Conservation (phyloP, 2,888 invertebrate species). For the Agriopis aurantiaria region DNA sequence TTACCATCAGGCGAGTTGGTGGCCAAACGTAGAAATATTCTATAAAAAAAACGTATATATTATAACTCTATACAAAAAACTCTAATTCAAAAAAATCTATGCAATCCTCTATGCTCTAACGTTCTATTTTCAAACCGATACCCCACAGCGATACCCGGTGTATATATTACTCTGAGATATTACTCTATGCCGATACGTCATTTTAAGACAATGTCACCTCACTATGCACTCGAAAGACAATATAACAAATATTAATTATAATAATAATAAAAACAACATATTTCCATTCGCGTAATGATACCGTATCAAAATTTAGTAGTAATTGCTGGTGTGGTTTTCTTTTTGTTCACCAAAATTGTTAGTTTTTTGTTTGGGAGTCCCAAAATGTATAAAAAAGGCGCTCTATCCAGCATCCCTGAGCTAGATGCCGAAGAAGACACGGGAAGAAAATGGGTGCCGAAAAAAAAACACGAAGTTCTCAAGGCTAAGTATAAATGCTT, state of each 20-base stretch:
- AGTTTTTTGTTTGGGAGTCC: constrained; percentile 43
- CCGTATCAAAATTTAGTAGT: constrained; percentile 71
- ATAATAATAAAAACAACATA: constrained; percentile 20
- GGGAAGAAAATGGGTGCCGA: constrained; percentile 74
- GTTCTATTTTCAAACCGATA: constrained; percentile 20
- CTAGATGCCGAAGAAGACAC: constrained; percentile 63
- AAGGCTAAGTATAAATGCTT: constrained; percentile 81
- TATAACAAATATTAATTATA: constrained; percentile 26
- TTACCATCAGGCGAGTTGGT: no score
- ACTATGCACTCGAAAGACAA: constrained; percentile 58
- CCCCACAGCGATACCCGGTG: no score
- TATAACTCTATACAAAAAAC: not conserved
- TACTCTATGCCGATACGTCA: no score
- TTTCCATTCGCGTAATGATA: constrained; percentile 65
- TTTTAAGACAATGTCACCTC: constrained; percentile 63
- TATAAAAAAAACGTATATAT: no score
- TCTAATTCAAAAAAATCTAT: not conserved
- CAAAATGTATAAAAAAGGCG: constrained; percentile 39
- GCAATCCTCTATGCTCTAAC: not conserved
- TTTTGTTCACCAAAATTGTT: constrained; percentile 66
- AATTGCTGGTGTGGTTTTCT: constrained; percentile 63
- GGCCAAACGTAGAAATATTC: no score
- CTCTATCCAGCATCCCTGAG: constrained; percentile 70
- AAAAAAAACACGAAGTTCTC: constrained; percentile 78
- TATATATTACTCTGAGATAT: no score